Evolutionary conservation across 2,113 vertebrate species (phyloP).

Genomic region (Leucosticte australis): DNA sequence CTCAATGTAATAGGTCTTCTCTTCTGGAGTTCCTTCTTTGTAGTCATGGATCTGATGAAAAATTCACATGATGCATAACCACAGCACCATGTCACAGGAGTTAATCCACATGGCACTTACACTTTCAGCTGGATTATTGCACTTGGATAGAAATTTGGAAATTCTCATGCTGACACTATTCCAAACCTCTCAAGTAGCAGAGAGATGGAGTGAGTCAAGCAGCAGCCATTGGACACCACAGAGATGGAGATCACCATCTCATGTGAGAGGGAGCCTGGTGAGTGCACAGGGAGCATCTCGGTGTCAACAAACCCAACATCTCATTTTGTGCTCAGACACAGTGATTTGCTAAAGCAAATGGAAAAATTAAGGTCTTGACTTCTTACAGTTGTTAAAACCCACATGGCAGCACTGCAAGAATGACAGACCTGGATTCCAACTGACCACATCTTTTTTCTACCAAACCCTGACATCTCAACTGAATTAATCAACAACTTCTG

Average conservation of each 20-base stretch:
- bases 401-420: background rate
- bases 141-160: background rate
- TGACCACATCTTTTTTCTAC: background rate
- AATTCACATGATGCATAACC: background rate
- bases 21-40: constrained; percentile 95
- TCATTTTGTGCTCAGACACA: background rate
- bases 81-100: background rate
- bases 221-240: background rate
- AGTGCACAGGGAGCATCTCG: background rate
- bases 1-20: constrained; percentile 96
- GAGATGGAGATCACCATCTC: background rate
- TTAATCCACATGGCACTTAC: background rate
- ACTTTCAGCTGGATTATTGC: background rate
- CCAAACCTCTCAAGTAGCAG: background rate
- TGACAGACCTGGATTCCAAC: background rate
- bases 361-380: background rate
- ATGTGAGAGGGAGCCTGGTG: background rate
- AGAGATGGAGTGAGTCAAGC: background rate
- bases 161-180: background rate
- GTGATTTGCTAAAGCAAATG: background rate
- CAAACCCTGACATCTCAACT: background rate
- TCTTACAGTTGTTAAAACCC: background rate
- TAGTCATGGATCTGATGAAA: constrained; percentile 91
- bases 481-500: background rate
- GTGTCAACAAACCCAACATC: background rate